phyloP scores from a whole-genome alignment of 2,888 invertebrate species.

The Cyaniris semiargus region DNA sequence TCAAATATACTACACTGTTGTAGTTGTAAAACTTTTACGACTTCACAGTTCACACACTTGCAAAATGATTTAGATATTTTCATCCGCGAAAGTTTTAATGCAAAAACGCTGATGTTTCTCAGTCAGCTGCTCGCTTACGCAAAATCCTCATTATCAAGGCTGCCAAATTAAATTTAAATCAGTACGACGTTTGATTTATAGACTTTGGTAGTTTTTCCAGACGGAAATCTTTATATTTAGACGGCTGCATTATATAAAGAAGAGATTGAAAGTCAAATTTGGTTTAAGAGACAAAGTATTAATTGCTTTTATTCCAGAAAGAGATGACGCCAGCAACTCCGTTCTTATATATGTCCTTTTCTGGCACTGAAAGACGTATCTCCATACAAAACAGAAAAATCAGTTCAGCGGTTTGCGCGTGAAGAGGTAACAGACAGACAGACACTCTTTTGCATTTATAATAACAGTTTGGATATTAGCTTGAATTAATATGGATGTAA shows the following conservation, averaged over 20 bases:
- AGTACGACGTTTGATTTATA: background rate
- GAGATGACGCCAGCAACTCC: too few relatives aligned
- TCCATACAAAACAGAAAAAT: too few relatives aligned
- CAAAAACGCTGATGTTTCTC: background rate
- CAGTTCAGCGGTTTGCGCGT: too few relatives aligned
- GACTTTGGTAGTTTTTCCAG: background rate
- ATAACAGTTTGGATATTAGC: too few relatives aligned
- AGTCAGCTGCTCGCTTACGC: constrained; percentile 11
- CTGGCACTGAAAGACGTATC: too few relatives aligned
- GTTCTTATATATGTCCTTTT: too few relatives aligned
- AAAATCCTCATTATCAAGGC: constrained; percentile 7
- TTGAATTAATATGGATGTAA: too few relatives aligned
- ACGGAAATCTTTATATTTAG: background rate
- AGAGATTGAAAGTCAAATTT: background rate
- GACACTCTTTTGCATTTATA: too few relatives aligned
- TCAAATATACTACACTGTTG: constrained; percentile 35
- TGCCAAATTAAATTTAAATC: background rate
- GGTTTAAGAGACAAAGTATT: too few relatives aligned
- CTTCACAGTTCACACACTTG: constrained; percentile 27
- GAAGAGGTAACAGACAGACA: too few relatives aligned
- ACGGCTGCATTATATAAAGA: background rate
- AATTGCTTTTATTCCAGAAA: too few relatives aligned
- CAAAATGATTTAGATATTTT: background rate
- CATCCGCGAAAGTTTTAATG: background rate
- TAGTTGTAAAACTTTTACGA: constrained; percentile 41